Conservation (phyloP, 2,113 vertebrate genomes). For the Anguilla japonica region DNA sequence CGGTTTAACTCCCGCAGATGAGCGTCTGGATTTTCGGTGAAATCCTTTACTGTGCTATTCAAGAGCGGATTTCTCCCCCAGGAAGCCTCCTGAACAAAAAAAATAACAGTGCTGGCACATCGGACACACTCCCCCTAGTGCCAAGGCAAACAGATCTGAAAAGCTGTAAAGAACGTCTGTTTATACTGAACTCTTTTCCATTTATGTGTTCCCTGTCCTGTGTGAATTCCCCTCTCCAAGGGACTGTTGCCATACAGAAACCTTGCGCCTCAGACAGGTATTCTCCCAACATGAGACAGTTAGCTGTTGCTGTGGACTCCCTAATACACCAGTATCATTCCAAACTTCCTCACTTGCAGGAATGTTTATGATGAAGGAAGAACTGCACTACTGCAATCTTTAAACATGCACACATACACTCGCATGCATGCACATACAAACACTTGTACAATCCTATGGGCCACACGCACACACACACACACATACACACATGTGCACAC, state of each 20-base stretch:
- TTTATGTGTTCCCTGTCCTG: not conserved
- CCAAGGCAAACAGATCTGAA: too few relatives aligned
- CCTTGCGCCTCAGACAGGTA: not conserved
- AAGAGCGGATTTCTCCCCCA: not conserved
- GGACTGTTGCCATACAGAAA: not conserved
- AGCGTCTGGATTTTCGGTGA: not conserved
- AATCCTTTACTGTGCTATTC: not conserved
- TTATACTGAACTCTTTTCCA: too few relatives aligned
- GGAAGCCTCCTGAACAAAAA: not conserved
- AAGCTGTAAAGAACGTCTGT: too few relatives aligned
- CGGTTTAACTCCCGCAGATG: not conserved
- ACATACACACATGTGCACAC: slow-evolving; percentile 5
- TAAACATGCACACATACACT: not conserved
- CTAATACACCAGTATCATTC: not conserved
- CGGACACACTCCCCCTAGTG: too few relatives aligned
- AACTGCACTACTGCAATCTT: not conserved
- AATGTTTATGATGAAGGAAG: not conserved
- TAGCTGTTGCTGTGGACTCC: too few relatives aligned
- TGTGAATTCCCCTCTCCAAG: too few relatives aligned
- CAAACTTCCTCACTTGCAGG: not conserved
- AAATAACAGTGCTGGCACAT: not conserved
- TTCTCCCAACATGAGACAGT: not conserved
- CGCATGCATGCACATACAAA: not conserved
- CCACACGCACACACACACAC: slow-evolving; percentile 24
- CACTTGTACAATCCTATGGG: too few relatives aligned